phyloP scores from a whole-genome alignment of 1,140 invertebrate genomes.

The Homalodisca vitripennis region DNA sequence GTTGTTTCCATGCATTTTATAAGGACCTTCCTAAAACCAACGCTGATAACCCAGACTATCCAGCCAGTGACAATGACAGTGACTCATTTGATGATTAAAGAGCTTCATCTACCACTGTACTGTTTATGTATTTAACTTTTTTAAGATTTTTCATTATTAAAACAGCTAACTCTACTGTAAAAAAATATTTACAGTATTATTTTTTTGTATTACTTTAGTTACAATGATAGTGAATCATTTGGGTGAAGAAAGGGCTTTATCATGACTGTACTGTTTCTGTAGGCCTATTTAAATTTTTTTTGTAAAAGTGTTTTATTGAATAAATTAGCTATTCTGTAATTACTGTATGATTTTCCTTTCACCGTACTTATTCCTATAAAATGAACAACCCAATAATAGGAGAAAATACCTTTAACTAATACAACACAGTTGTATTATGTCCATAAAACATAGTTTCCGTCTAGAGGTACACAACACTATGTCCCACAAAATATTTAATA shows the following conservation, averaged over 20 bases:
- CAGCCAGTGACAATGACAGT: neutral
- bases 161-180: neutral
- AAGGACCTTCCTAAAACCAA: no score
- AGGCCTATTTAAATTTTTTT: no score
- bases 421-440: conserved; percentile 3
- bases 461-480: no score
- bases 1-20: no score
- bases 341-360: neutral
- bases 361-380: neutral
- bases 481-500: neutral
- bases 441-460: no score
- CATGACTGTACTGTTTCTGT: no score
- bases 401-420: conserved; percentile 1
- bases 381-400: neutral
- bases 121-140: neutral
- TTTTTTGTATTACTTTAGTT: neutral
- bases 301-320: neutral
- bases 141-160: neutral
- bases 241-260: no score
- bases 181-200: neutral
- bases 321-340: neutral
- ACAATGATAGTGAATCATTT: neutral
- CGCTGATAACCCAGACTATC: no score
- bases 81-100: neutral
- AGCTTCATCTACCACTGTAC: neutral